Percentiles rank a stretch among this genome's conserved stretches.
Evolutionary conservation across 2,113 vertebrate species (phyloP).

Genomic region (Peromyscus maniculatus): DNA sequence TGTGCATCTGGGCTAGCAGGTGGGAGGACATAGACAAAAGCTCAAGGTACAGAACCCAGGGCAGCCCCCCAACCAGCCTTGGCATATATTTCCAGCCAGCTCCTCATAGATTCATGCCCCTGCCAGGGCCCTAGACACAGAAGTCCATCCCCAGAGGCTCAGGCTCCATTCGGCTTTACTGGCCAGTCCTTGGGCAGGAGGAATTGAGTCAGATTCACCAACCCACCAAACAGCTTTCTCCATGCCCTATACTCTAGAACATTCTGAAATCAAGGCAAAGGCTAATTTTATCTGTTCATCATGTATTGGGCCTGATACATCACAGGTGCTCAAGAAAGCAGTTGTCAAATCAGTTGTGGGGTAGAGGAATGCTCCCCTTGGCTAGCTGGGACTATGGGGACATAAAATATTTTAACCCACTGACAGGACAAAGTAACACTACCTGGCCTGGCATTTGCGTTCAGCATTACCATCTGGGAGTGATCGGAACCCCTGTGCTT

Average conservation of each 20-base stretch:
- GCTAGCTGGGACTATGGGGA: not conserved
- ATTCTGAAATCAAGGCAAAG: not conserved
- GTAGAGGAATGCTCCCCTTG: not conserved
- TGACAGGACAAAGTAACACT: too few relatives aligned
- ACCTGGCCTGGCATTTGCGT: rapidly evolving
- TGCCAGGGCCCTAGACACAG: not conserved
- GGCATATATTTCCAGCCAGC: too few relatives aligned
- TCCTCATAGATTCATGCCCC: not conserved
- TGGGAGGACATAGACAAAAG: not conserved
- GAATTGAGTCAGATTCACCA: not conserved
- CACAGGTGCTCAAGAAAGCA: not conserved
- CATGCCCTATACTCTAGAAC: not conserved
- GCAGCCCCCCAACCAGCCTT: too few relatives aligned
- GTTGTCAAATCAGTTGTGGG: not conserved
- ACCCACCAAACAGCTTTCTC: not conserved
- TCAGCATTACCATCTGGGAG: not conserved
- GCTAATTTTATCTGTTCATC: not conserved
- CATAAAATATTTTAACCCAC: not conserved
- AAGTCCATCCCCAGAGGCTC: not conserved
- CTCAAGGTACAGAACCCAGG: not conserved
- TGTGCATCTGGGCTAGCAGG: not conserved
- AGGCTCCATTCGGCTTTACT: rapidly evolving
- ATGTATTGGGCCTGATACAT: not conserved
- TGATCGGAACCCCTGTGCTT: not conserved
- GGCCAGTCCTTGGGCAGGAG: not conserved